Evolutionary conservation across 2,113 vertebrate species (phyloP).

Genomic region (Cephalophus harveyi): DNA sequence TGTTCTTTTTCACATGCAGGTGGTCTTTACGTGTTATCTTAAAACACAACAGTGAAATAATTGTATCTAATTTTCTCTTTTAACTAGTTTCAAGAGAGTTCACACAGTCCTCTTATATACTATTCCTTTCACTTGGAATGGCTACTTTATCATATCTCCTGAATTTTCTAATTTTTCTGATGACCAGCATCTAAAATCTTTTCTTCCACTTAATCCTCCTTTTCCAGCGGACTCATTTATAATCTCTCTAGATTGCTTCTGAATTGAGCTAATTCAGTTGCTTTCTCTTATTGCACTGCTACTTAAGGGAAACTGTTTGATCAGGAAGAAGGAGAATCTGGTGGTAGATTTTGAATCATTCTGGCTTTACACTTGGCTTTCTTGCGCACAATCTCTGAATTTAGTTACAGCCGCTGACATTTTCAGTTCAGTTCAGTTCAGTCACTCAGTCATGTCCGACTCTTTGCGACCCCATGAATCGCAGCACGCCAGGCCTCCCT

Average conservation of each 20-base stretch:
- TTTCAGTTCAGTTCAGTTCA: too few species aligned
- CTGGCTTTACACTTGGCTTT: not conserved
- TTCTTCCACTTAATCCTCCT: not conserved
- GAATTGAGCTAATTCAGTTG: not conserved
- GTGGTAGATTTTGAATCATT: not conserved
- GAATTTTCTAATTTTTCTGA: constrained; percentile 8
- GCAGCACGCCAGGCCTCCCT: too few species aligned
- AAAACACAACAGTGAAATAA: not conserved
- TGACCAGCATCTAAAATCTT: not conserved
- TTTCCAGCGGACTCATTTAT: not conserved
- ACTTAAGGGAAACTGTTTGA: not conserved
- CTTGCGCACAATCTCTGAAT: not conserved
- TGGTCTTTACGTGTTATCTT: not conserved
- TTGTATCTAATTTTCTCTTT: not conserved
- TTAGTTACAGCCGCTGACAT: not conserved
- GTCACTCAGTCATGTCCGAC: too few species aligned
- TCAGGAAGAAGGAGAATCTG: not conserved
- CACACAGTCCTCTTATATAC: not conserved
- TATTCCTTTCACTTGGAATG: not conserved
- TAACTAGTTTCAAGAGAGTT: not conserved
- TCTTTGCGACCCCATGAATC: too few species aligned
- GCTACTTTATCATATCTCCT: not conserved
- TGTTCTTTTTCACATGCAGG: not conserved
- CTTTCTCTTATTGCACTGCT: not conserved
- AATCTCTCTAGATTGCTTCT: not conserved